These are phyloP conservation scores for Drosophila kikkawai DNA, from an alignment of 1,140 invertebrate species.

Conservation along the genomic window DNA sequence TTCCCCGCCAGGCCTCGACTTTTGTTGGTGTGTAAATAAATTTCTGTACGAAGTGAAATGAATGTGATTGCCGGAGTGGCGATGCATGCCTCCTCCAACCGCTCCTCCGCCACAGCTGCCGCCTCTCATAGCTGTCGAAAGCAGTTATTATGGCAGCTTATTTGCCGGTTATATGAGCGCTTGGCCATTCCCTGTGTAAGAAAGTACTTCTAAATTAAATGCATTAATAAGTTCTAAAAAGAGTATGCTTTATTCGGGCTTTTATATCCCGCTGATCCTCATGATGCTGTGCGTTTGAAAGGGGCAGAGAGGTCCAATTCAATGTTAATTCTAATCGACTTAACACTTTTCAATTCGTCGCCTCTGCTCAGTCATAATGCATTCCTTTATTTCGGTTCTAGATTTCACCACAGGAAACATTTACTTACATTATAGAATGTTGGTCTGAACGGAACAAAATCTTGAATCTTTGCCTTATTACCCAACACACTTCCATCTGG, in stretches of 20 bases:
- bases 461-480: not conserved
- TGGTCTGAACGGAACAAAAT: not conserved
- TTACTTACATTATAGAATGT: not conserved
- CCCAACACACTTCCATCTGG: not conserved
- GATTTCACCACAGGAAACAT: not conserved
- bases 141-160: constrained; percentile 78
- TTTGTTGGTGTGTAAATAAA: constrained; percentile 74
- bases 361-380: constrained; percentile 15
- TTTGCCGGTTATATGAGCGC: constrained; percentile 54
- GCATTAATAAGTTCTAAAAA: not conserved
- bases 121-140: constrained; percentile 58
- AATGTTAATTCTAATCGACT: constrained; percentile 70
- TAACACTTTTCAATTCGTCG: constrained; percentile 54
- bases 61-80: constrained; percentile 74
- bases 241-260: constrained; percentile 6
- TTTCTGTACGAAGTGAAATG: constrained; percentile 80
- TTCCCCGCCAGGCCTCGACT: not conserved
- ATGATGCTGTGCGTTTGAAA: not conserved
- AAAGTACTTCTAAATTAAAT: not conserved
- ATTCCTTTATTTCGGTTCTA: not conserved
- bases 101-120: constrained; percentile 3
- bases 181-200: not conserved
- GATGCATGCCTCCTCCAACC: constrained; percentile 41
- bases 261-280: not conserved
- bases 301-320: not conserved